Base-by-base conservation (phyloP, 2,888 invertebrate species). In the Fissipunctia ypsillon region DNA sequence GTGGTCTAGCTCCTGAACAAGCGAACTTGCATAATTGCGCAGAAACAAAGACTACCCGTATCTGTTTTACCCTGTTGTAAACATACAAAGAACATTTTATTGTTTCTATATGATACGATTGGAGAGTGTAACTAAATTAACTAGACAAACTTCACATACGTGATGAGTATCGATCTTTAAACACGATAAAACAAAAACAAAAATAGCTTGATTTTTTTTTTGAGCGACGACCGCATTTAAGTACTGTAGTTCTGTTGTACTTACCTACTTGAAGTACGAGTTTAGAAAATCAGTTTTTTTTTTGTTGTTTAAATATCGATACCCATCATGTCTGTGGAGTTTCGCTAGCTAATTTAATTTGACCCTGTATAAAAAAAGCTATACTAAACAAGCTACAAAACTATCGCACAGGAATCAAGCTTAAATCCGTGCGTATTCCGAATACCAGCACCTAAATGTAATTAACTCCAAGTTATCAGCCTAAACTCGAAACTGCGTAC, bases 401-500 rank as follows among this genome's bases (percentile, higher is more conserved):
- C 25, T 38, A 50, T n/a, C 12, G 12, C 16, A 22, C 0, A 12
- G 16, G 7, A 7, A 54, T 43, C 54, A 63, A 43, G 14, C 61
- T 14, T 3, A 63, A 50, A 28, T 61, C 54, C 48, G 57, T 25
- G 14, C 3, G 38, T 19, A 63, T 73, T 52, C 38, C 45, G 2
- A 60, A 71, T 28, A 59, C 22, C 41, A 65, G 16, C 64, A n/a
- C 7, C 25, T n/a, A 56, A 80, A 76, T 28, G 41, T 61, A 35
- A 63, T 45, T 31, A 28, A 65, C 50, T 22, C 63, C 57, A 71
- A 81, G 64, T 80, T 78, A 71, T 54, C 43, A 65, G 66, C 61
- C 56, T 43, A 74, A 81, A 83, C 71, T 77, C 57, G 63, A 45
- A 86, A 86, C 74, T 88, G 85, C 85, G 89, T 86, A 80, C 70